Conservation (phyloP, 2,888 invertebrate species). For the Sinotaia quadrata region DNA sequence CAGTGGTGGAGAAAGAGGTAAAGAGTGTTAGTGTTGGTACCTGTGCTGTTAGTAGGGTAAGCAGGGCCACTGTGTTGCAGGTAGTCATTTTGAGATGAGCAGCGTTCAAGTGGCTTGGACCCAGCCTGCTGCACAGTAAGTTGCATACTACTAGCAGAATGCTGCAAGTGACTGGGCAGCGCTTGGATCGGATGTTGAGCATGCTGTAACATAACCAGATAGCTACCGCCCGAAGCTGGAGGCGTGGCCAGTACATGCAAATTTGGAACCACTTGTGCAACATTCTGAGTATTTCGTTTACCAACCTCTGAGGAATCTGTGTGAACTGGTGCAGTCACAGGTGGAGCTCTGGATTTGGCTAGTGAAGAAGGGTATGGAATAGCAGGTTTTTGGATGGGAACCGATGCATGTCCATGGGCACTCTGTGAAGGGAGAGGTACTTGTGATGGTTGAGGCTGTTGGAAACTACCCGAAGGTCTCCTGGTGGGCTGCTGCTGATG, state of each 20-base stretch:
- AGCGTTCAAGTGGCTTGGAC: constrained; percentile 37
- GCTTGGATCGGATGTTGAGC: neutral
- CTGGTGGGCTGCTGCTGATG: constrained; percentile 11
- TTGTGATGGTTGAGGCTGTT: neutral
- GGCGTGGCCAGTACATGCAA: neutral
- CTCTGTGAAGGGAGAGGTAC: neutral
- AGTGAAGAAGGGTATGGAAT: constrained; percentile 3
- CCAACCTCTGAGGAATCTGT: constrained; percentile 14
- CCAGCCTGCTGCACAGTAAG: constrained; percentile 15
- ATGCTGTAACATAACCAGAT: constrained; percentile 14
- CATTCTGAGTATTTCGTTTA: constrained; percentile 1
- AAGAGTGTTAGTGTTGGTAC: constrained; percentile 31
- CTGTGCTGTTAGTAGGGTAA: constrained; percentile 32
- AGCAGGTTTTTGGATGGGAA: constrained; percentile 6
- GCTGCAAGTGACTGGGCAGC: constrained; percentile 22
- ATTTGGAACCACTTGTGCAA: constrained; percentile 10
- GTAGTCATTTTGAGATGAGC: constrained; percentile 43
- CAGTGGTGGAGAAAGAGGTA: too few relatives aligned
- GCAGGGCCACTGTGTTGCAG: constrained; percentile 38
- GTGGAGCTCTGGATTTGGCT: neutral
- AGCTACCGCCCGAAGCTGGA: constrained; percentile 1
- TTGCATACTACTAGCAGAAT: constrained; percentile 27
- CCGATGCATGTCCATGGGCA: neutral
- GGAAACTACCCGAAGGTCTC: constrained; percentile 7
- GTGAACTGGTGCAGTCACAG: neutral